phyloP scores from a whole-genome alignment of 92 coral and sea anemone genomes.

The Porites evermanni region DNA sequence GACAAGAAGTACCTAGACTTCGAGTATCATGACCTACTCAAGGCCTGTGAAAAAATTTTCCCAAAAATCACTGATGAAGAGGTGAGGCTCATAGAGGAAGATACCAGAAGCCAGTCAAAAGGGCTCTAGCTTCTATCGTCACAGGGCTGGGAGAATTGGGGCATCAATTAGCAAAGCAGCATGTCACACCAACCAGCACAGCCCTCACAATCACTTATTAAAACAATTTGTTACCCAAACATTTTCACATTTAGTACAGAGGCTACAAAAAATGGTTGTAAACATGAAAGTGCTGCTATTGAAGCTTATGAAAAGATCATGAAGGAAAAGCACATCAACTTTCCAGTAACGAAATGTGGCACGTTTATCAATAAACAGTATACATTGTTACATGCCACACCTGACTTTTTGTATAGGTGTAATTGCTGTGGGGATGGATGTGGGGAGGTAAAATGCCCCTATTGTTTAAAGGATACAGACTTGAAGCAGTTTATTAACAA shows the following conservation, averaged over 20 bases:
- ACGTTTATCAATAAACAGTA: constrained; percentile 27
- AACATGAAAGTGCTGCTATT: constrained; percentile 56
- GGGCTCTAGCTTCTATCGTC: constrained; percentile 69
- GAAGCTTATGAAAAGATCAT: constrained; percentile 53
- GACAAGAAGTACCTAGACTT: constrained; percentile 62
- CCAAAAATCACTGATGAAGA: constrained; percentile 53
- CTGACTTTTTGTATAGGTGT: constrained; percentile 39
- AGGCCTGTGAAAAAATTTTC: constrained; percentile 54
- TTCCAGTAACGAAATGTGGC: constrained; percentile 26
- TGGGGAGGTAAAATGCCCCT: constrained; percentile 51
- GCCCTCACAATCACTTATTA: constrained; percentile 68
- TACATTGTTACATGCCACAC: constrained; percentile 37
- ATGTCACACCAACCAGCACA: constrained; percentile 68
- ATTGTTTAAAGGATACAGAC: constrained; percentile 27
- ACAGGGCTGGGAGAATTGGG: constrained; percentile 83
- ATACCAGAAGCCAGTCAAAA: constrained; percentile 51
- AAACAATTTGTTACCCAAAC: constrained; percentile 72
- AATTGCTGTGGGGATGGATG: constrained; percentile 46
- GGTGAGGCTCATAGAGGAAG: constrained; percentile 60
- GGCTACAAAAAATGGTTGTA: constrained; percentile 48
- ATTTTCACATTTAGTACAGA: constrained; percentile 37
- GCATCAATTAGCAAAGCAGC: constrained; percentile 70
- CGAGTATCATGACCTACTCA: constrained; percentile 60
- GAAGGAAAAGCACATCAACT: constrained; percentile 52
- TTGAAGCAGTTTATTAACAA: constrained; percentile 33